Conservation (phyloP, 2,797 vertebrate species). For the Crenichthys baileyi region DNA sequence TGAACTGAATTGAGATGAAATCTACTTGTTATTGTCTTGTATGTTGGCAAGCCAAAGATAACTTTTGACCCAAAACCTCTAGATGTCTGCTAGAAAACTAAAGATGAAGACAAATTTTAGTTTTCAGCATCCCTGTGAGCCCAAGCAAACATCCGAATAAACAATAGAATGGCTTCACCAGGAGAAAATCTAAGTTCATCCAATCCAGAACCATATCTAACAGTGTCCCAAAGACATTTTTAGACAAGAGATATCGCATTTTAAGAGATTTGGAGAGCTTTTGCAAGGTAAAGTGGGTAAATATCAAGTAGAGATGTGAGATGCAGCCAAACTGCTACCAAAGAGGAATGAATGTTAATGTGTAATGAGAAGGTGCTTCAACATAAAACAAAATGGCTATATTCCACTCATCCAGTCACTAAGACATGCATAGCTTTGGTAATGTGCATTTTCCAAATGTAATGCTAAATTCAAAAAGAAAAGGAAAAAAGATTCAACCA, state of each 20-base stretch:
- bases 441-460: neutral
- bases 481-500: neutral
- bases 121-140: too few relatives aligned
- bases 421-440: neutral
- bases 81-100: too few relatives aligned
- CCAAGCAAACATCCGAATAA: neutral
- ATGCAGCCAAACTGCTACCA: neutral
- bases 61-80: too few relatives aligned
- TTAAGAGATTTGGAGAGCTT: neutral
- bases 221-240: neutral
- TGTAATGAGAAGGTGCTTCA: neutral
- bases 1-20: too few relatives aligned
- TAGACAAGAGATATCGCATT: neutral
- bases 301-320: neutral
- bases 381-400: neutral
- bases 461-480: neutral
- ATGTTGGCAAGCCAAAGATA: too few relatives aligned
- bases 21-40: too few relatives aligned
- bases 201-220: neutral
- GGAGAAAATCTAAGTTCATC: neutral
- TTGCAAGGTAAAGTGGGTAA: neutral
- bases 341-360: neutral
- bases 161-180: neutral
- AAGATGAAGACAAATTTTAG: neutral
- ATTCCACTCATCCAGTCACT: neutral